Base-by-base conservation (phyloP, 2,797 vertebrate species). In the Peromyscus attwateri region DNA sequence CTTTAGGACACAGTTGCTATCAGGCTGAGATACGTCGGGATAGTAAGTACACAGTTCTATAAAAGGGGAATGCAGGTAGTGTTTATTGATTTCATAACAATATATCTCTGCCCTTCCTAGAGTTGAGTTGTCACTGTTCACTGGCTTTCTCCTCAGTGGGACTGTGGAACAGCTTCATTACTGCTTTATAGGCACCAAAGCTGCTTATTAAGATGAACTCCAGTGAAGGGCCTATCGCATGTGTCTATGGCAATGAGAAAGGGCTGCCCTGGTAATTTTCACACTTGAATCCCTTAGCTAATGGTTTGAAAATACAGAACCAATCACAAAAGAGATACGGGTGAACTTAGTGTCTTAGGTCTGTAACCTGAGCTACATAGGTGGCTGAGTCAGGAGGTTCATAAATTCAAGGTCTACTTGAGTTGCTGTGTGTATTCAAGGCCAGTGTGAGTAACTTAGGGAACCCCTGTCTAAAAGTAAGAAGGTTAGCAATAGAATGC, bases 1-100 rank as follows among this genome's bases (percentile, higher is more conserved):
- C 25, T 89, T 91, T 82, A 92, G 89, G 66, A 82, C 83, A 29
- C 23, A 19, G 12, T 95, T 84, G 46, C 68, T 94, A 66, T 92
- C 55, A 75, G 57, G 21, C 62, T 95, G 27, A 68, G 40, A 49
- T 57, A 40, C 23, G 43, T 71, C 71, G 34, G 31, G 62, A 81
- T 81, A 88, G 55, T 29, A 73, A 82, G 43, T 21, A 76, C n/a
- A 11, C 3, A 31, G 25, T 91, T 70, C 19, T 90, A 14, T 66
- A 43, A 21, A 76, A 27, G 25, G 19, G 91, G 87, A 43, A 62
- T 49, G 6, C 6, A 83, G 87, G 55, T 34, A 11, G 73, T 37
- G 23, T 73, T 79, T n/a, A 34, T 79, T 87, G 79, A 75, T 89
- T 80, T 71, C 31, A 1, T 82, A 68, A 66, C 34, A 87, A 46